Conservation (phyloP, 2,113 vertebrate genomes). For the Passer domesticus region DNA sequence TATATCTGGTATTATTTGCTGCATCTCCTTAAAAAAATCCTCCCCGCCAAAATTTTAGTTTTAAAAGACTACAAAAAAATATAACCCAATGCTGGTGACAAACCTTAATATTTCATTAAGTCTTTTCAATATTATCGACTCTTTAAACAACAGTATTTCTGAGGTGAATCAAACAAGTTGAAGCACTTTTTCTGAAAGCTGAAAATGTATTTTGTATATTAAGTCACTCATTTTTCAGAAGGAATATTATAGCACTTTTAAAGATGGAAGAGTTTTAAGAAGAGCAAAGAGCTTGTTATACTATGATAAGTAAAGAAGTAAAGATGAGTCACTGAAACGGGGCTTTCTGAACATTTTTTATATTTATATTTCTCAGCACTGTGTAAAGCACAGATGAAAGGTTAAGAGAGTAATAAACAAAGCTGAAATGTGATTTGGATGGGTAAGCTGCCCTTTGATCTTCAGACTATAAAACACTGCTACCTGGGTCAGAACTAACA, state of each 20-base stretch:
- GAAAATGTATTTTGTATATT: not conserved
- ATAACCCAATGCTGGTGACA: not conserved
- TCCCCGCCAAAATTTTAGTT: not conserved
- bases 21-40: not conserved
- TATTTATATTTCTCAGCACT: constrained; percentile 18
- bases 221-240: not conserved
- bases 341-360: not conserved
- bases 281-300: not conserved
- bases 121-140: not conserved
- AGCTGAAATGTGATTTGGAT: constrained; percentile 34
- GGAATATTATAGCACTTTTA: not conserved
- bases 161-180: not conserved
- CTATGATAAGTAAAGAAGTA: not conserved
- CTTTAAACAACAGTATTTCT: not conserved
- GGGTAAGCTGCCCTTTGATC: constrained; percentile 26
- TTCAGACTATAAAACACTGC: not conserved
- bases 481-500: not conserved
- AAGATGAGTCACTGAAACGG: not conserved
- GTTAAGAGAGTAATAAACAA: constrained; percentile 39
- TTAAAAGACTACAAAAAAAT: not conserved
- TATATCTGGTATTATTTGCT: not conserved
- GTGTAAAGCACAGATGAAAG: constrained; percentile 37
- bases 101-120: not conserved
- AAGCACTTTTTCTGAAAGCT: not conserved
- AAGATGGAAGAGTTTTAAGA: not conserved